Base-by-base conservation (phyloP, 1,140 invertebrate genomes). In the Drosophila kikkawai region DNA sequence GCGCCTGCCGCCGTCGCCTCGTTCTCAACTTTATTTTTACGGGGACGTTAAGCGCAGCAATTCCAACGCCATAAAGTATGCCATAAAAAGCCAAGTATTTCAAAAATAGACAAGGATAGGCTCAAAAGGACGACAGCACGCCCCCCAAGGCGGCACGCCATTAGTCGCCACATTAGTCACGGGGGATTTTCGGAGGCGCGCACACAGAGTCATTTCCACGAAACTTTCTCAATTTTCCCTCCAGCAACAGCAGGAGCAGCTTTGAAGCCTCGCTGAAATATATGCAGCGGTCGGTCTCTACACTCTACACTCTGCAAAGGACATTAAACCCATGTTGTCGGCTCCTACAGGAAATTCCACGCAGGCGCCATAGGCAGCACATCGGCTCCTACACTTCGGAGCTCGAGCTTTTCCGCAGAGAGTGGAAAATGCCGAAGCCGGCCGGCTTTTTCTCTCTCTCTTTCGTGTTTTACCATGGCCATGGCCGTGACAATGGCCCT, bases 61-160 rank as follows among this genome's bases (percentile, higher is more conserved):
- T 82, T 79, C 70, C 75, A 87, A 77, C 85, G 85, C 85, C 85
- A 82, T 90, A 90, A 90, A 90, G 81, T 90, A 90, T 90, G 79
- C 85, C 70, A 90, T 84, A 84, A 75, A 88, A 84, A 70, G 67
- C 66, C 81, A 84, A 90, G 69, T 66, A 80, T 83, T 74, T 69
- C 76, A 73, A 66, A 88, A 88, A 84, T 68, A 79, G 69, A 79
- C 65, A 80, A 74, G 64, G 56, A 79, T 69, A 78, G 63, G 59
- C 61, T 56, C 75, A 11, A 53, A 68, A 59, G 83, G 68, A 37
- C 51, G 32, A 47, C 19, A 60, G 41, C 41, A 53, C 29, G 42
- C 50, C 51, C 64, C 45, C 44, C 57, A 15, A 45, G 71, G 73
- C 71, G 65, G 84, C 84, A 80, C 84, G 84, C 78, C 85, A 88